Evolutionary conservation across 1,140 invertebrate species (phyloP).

Genomic region (Drosophila subpulchrella): DNA sequence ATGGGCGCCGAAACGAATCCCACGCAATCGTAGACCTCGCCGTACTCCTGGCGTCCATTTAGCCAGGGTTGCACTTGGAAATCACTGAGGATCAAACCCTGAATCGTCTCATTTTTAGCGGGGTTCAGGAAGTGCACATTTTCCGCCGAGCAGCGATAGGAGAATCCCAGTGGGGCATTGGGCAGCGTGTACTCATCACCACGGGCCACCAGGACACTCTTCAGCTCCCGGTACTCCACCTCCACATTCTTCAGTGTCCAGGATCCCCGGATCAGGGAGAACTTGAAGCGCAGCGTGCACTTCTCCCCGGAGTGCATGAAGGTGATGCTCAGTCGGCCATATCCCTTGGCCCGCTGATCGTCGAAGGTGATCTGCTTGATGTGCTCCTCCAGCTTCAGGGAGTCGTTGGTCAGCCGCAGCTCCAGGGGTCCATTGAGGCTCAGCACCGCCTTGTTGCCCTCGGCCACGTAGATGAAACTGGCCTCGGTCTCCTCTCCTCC

Average conservation of each 20-base stretch:
- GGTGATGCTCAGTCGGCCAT: conserved; percentile 70
- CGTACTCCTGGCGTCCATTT: conserved; percentile 86
- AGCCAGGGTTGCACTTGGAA: conserved; percentile 86
- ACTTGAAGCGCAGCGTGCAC: conserved; percentile 73
- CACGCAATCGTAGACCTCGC: conserved; percentile 93
- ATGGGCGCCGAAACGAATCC: conserved; percentile 96
- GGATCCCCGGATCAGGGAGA: conserved; percentile 82
- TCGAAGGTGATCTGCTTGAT: conserved; percentile 78
- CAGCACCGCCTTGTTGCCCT: conserved; percentile 78
- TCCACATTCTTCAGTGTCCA: conserved; percentile 86
- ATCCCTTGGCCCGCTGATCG: conserved; percentile 68
- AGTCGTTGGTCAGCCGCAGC: conserved; percentile 55
- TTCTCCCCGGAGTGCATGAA: conserved; percentile 71
- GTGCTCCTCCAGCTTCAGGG: conserved; percentile 61
- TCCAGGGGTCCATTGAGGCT: conserved; percentile 67
- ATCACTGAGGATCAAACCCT: conserved; percentile 84
- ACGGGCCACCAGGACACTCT: conserved; percentile 67
- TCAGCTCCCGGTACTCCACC: conserved; percentile 79
- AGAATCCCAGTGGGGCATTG: conserved; percentile 85
- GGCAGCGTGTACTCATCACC: conserved; percentile 76
- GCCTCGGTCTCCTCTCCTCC: conserved; percentile 57
- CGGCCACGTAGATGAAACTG: conserved; percentile 73
- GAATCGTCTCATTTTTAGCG: conserved; percentile 66
- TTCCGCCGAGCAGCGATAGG: conserved; percentile 85
- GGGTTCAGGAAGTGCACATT: conserved; percentile 85